Evolutionary conservation across 2,797 vertebrate species (phyloP).

Genomic region (Gadopsis marmoratus): DNA sequence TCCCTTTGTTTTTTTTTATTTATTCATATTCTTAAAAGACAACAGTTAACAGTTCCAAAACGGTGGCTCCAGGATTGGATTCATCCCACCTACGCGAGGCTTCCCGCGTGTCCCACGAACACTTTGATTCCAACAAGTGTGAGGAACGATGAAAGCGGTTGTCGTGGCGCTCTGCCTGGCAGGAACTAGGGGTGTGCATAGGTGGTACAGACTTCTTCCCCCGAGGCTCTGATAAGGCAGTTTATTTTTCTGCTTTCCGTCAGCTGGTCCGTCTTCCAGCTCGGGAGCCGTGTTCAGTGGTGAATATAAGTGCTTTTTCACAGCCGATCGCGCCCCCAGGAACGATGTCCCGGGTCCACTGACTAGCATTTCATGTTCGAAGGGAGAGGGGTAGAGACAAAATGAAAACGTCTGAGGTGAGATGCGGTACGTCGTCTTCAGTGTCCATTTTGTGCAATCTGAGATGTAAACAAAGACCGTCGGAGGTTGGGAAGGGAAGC

Average conservation of each 20-base stretch:
- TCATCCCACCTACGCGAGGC: constrained; percentile 51
- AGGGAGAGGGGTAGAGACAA: constrained; percentile 16
- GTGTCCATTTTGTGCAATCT: constrained; percentile 82
- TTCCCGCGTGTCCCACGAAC: constrained; percentile 88
- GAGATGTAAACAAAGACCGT: constrained; percentile 81
- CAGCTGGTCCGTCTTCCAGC: constrained; percentile 69
- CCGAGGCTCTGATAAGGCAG: constrained; percentile 64
- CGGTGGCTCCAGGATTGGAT: constrained; percentile 87
- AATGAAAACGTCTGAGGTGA: constrained; percentile 31
- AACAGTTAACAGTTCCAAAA: constrained; percentile 92
- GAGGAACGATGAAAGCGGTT: constrained; percentile 84
- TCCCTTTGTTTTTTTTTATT: constrained; percentile 58
- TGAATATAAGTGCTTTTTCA: constrained; percentile 54
- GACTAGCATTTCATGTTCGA: constrained; percentile 14
- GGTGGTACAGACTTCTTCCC: constrained; percentile 81
- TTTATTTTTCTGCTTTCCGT: constrained; percentile 24
- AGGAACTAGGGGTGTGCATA: constrained; percentile 96
- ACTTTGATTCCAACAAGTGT: constrained; percentile 85
- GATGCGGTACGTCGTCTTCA: constrained; percentile 73
- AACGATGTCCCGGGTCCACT: constrained; percentile 25
- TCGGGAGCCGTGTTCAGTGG: constrained; percentile 87
- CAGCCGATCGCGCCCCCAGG: constrained; percentile 24
- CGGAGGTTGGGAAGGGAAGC: constrained; percentile 39
- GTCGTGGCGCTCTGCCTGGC: constrained; percentile 90
- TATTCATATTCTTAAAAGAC: constrained; percentile 76